These are phyloP conservation scores for Timandra comae DNA, from an alignment of 2,888 invertebrate species.

Conservation along the genomic window DNA sequence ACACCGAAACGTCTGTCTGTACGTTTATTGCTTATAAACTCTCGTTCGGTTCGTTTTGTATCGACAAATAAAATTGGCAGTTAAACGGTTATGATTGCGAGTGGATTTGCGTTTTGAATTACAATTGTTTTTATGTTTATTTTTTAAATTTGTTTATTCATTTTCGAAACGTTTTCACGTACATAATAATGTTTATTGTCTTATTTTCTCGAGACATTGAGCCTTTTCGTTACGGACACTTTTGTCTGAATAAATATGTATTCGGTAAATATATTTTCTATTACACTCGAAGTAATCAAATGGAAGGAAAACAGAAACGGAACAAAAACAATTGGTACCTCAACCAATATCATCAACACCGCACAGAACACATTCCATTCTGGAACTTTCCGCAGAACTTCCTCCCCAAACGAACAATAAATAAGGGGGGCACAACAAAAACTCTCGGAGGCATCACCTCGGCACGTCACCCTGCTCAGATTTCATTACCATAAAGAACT, in stretches of 20 bases:
- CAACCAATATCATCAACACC: constrained; percentile 52
- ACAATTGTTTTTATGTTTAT: constrained; percentile 41
- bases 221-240: not conserved
- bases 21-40: constrained; percentile 73
- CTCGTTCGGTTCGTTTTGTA: constrained; percentile 64
- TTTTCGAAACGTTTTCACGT: constrained; percentile 17
- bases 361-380: constrained; percentile 64
- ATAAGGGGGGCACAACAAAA: constrained; percentile 73
- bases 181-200: not conserved
- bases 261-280: constrained; percentile 1
- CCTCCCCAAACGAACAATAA: constrained; percentile 72
- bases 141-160: constrained; percentile 32
- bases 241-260: too few relatives aligned
- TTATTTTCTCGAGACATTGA: not conserved
- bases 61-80: constrained; percentile 65
- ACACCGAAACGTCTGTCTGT: constrained; percentile 72
- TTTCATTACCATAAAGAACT: constrained; percentile 78
- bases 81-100: constrained; percentile 56
- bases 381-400: constrained; percentile 52
- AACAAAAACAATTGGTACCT: constrained; percentile 41
- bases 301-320: constrained; percentile 38
- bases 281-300: constrained; percentile 19
- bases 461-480: constrained; percentile 76
- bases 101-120: constrained; percentile 47
- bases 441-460: constrained; percentile 73